Evolutionary conservation across 2,888 invertebrate species (phyloP).

Genomic region (Lutraria lutraria): DNA sequence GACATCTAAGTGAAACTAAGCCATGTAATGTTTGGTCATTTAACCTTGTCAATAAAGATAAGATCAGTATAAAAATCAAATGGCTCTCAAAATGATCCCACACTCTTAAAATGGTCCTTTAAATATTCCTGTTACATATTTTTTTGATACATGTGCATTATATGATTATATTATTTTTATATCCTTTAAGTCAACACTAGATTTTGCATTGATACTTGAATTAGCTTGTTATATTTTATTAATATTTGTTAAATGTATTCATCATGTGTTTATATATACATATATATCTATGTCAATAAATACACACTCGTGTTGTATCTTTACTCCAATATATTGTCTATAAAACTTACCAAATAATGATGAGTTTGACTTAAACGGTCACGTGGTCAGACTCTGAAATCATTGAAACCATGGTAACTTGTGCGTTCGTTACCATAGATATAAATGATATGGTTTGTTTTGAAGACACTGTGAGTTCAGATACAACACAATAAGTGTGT

Average conservation of each 20-base stretch:
- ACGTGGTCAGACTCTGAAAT: conserved; percentile 40
- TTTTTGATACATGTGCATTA: neutral
- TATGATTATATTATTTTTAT: neutral
- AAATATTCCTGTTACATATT: neutral
- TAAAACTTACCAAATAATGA: conserved; percentile 23
- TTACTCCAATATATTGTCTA: neutral
- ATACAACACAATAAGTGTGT: neutral
- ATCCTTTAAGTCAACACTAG: neutral
- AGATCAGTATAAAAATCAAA: neutral
- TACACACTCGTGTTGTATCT: neutral
- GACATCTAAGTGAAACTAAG: neutral
- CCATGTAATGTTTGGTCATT: neutral
- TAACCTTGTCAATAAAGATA: neutral
- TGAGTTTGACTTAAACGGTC: conserved; percentile 19
- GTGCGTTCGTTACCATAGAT: conserved; percentile 30
- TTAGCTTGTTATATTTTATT: no score
- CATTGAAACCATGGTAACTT: conserved; percentile 28
- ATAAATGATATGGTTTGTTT: conserved; percentile 24
- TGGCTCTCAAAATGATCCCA: neutral
- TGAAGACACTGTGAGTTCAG: conserved; percentile 16
- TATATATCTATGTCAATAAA: neutral
- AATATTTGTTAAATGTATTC: no score
- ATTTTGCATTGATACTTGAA: no score
- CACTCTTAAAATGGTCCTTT: neutral
- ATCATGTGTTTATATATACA: neutral